Conservation (phyloP, 2,888 invertebrate genomes). For the Brachylomia viminalis region DNA sequence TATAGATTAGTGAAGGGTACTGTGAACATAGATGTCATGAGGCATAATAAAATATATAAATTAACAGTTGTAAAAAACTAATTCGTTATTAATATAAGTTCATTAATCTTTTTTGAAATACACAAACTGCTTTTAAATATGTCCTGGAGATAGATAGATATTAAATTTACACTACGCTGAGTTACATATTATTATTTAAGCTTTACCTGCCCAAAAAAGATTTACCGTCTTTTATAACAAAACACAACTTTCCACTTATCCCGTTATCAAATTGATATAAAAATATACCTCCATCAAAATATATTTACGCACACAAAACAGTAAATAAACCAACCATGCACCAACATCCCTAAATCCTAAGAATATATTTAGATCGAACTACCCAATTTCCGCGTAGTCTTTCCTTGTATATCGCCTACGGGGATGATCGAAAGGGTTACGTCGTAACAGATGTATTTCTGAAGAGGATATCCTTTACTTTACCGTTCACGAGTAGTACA, state of each 20-base stretch:
- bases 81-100: too few relatives aligned
- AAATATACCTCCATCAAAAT: conserved; percentile 20
- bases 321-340: conserved; percentile 36
- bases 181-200: background rate
- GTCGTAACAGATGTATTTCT: conserved; percentile 61
- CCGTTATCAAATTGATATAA: conserved; percentile 23
- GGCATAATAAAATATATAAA: too few relatives aligned
- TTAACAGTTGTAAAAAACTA: too few relatives aligned
- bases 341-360: conserved; percentile 26
- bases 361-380: conserved; percentile 62
- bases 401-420: conserved; percentile 58
- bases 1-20: too few relatives aligned
- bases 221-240: conserved; percentile 2
- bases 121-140: background rate
- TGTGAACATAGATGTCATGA: too few relatives aligned
- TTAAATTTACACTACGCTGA: background rate
- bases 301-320: conserved; percentile 38
- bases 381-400: conserved; percentile 57
- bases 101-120: background rate
- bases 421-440: conserved; percentile 69
- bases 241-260: background rate
- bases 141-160: background rate
- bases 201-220: background rate
- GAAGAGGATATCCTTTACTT: conserved; percentile 27
- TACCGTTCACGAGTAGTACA: conserved; percentile 2